Evolutionary conservation across 2,888 invertebrate species (phyloP), one percentile per base, ranked within the genome.

Genomic region (Phortica magna): DNA sequence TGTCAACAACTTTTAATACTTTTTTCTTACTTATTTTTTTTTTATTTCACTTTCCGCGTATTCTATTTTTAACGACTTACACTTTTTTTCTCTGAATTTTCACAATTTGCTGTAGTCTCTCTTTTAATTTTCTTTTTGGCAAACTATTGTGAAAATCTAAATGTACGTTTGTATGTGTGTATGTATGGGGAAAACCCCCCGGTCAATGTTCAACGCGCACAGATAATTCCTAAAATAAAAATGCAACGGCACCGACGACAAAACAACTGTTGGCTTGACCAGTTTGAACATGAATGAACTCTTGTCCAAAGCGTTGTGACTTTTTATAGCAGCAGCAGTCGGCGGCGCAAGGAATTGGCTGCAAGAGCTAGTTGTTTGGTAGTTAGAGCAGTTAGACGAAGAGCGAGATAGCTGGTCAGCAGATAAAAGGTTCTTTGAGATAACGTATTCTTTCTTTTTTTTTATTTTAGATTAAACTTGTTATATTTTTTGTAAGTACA

Each of bases 11-110:
- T 61, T 17, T 10, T 7, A 17, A 17, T 61, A 19, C 19, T 17
- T 17, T 61, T 61, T n/a, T 59, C 59, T 17, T 5, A 7, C 12
- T 2, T 17, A n/a, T 59, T 2, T 48, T 14, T 12, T 14, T 0
- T 48, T 59, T 59, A 22, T 22, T 61, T 48, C 14, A 48, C 9
- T 48, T 48, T 48, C 14, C 14, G 17, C 19, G 10, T 61, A 22
- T 22, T 61, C 61, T 61, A 61, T 61, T 22, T 22, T 61, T 7
- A 61, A 22, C 55, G n/a, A 61, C 61, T 61, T 61, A 61, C 61
- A 61, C 17, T 61, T 61, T 61, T 61, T 22, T 10, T 59, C n/a
- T 59, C n/a, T 19, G 17, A n/a, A 59, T 61, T 61, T 61, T 4
- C 22, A 61, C 61, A 19, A 61, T 17, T 22, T 61, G n/a, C 7